Conservation (phyloP, 35 echinoderm and acorn worm species). For the Holothuria glaberrima region DNA sequence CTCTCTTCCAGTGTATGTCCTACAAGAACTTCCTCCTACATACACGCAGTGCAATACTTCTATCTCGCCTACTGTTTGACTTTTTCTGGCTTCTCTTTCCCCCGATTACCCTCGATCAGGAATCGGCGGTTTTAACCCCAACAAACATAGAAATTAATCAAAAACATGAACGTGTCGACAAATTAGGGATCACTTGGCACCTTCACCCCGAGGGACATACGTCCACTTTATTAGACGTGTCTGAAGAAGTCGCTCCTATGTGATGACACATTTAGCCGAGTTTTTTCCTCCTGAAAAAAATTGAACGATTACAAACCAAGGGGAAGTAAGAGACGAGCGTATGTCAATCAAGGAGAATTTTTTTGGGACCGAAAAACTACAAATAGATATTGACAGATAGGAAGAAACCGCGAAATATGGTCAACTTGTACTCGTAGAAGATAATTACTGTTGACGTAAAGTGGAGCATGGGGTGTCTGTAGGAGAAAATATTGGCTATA, state of each 20-base stretch:
- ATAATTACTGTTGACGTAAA: no score
- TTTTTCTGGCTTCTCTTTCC: no score
- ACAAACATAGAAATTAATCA: slow-evolving; percentile 35
- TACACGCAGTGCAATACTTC: no score
- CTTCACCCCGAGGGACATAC: not conserved
- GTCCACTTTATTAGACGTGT: not conserved
- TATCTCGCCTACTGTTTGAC: no score
- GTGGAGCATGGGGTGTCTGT: no score
- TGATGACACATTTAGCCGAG: slow-evolving; percentile 11
- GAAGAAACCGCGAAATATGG: no score
- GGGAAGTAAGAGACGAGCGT: not conserved
- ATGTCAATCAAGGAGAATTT: slow-evolving; percentile 7
- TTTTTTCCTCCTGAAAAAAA: not conserved
- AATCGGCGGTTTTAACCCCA: slow-evolving; percentile 1
- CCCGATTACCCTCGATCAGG: not conserved
- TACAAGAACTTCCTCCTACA: no score
- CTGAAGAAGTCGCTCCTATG: not conserved
- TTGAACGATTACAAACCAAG: not conserved
- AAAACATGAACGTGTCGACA: slow-evolving; percentile 44
- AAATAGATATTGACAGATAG: slow-evolving; percentile 10
- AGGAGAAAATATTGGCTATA: no score
- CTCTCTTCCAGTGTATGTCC: no score
- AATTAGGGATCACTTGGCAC: not conserved
- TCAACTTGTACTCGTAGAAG: no score
- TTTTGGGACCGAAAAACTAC: not conserved